These are phyloP conservation scores for Otolemur garnettii DNA, from an alignment of 2,113 vertebrate species.

Conservation along the genomic window DNA sequence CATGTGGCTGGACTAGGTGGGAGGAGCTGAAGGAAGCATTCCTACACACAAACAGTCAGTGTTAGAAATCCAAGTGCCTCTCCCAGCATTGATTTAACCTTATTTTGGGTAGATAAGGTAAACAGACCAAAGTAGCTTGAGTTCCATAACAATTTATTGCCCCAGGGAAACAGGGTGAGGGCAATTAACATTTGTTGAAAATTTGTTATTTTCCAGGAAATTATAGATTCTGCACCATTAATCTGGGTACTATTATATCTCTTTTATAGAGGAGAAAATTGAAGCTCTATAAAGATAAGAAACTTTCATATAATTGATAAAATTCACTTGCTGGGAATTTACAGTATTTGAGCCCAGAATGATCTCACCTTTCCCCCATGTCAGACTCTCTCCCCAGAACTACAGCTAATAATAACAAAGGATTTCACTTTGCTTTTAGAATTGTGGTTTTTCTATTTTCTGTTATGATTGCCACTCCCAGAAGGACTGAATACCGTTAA, in stretches of 20 bases:
- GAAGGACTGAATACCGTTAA: neutral
- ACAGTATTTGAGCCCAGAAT: neutral
- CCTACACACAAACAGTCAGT: neutral
- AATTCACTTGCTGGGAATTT: neutral
- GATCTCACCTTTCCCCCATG: neutral
- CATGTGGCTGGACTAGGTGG: neutral
- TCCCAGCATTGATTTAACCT: neutral
- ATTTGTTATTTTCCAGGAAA: neutral
- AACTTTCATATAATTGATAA: neutral
- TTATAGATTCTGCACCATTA: neutral
- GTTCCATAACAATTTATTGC: neutral
- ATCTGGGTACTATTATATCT: neutral
- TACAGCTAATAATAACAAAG: neutral
- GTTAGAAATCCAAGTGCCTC: neutral
- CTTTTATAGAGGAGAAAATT: conserved; percentile 5
- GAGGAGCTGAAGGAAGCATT: neutral
- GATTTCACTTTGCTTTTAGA: neutral
- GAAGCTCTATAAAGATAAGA: conserved; percentile 1
- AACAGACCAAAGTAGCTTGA: conserved; percentile 5
- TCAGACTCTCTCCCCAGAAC: neutral
- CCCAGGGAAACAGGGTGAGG: neutral
- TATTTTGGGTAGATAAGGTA: neutral
- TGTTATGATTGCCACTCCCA: neutral
- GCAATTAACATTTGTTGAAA: neutral
- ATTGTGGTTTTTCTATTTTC: neutral